Evolutionary conservation across 2,797 vertebrate genomes (phyloP), one percentile per base, ranked within the genome.

Genomic region (Fratercula arctica): DNA sequence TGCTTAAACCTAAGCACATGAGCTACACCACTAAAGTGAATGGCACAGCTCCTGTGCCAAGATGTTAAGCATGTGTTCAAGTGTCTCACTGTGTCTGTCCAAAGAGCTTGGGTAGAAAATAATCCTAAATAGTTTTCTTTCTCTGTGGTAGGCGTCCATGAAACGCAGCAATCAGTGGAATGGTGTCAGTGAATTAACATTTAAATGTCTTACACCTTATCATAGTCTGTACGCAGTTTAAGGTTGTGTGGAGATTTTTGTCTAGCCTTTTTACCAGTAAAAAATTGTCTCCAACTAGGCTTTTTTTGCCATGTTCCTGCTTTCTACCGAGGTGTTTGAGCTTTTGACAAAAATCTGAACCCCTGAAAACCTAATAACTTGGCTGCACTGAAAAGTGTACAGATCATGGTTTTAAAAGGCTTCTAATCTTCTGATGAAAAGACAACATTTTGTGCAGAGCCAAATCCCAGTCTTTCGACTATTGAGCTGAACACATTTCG

Each of bases 341-440:
- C 37, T 88, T 82, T 87, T 75, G 60, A 89, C 73, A 57, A 89
- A 93, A 75, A 67, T 11, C 33, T 63, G 57, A 84, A 84, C 39
- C 67, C 29, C 18, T 85, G 72, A 89, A 95, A 91, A 90, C 6
- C 39, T 64, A 78, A 37, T 87, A 69, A 72, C 29, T 87, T 87
- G 66, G 25, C 54, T 78, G 25, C 46, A 59, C 39, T 51, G 35
- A 84, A 78, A 95, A 90, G n/a, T 31, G 8, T 41, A 59, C 29
- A 54, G 50, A 57, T 78, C 53, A 37, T 37, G n/a, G 29, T 51
- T 82, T 17, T 48, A 68, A 85, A 82, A 72, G 63, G 3, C 56
- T 89, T 85, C 68, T 87, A 64, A 83, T 77, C 76, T 93, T 79
- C 68, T 79, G 28, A 81, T 63, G 59, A 79, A 94, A 95, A 78